phyloP scores from a whole-genome alignment of 2,888 invertebrate species.

The Platerodrilus igneus region DNA sequence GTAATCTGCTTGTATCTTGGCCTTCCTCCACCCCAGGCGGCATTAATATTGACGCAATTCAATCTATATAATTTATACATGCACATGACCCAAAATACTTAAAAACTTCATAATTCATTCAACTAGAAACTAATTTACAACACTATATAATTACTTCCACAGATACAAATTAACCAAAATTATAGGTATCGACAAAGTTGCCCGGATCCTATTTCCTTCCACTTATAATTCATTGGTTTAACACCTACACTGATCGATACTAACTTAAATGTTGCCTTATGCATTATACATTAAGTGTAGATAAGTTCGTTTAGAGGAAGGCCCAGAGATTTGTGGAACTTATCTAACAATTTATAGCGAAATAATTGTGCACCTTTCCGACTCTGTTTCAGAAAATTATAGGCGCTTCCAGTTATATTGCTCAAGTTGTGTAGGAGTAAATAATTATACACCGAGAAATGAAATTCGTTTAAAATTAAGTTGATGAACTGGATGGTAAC shows the following conservation, averaged over 20 bases:
- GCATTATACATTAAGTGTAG: conserved; percentile 36
- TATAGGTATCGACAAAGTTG: conserved; percentile 33
- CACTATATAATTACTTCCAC: conserved; percentile 18
- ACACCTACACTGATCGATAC: conserved; percentile 39
- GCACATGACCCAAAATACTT: conserved; percentile 11
- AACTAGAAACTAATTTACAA: conserved; percentile 3
- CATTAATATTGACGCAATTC: no score
- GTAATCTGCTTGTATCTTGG: no score
- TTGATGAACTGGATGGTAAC: no score
- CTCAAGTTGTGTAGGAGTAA: no score
- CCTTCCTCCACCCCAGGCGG: no score
- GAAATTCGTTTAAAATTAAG: no score
- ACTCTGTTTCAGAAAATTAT: conserved; percentile 15
- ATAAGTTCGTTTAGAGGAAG: conserved; percentile 27
- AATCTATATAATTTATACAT: no score
- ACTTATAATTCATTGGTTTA: conserved; percentile 43
- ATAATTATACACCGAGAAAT: no score
- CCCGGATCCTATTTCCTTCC: conserved; percentile 33
- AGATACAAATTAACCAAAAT: conserved; percentile 33
- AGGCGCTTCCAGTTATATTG: no score
- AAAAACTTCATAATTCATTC: conserved; percentile 6
- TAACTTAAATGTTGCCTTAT: conserved; percentile 33
- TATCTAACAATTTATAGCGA: conserved; percentile 19
- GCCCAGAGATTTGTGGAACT: conserved; percentile 22
- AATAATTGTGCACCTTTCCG: conserved; percentile 22